Conservation (phyloP, 2,888 invertebrate species). For the Ctenicera cuprea region DNA sequence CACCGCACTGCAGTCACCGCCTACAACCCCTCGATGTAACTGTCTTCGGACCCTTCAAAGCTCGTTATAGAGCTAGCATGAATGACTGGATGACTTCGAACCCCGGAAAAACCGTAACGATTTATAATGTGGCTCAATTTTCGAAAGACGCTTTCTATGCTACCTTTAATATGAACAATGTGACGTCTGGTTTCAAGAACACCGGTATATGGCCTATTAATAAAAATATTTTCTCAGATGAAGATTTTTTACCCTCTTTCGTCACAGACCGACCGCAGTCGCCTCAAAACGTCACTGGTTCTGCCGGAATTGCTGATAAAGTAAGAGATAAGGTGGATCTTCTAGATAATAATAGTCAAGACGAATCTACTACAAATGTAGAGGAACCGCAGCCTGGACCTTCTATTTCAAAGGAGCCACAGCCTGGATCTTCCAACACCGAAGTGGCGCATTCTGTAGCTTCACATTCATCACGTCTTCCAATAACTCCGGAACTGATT, state of each 20-base stretch:
- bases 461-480: constrained; percentile 29
- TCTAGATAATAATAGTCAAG: constrained; percentile 14
- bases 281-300: constrained; percentile 31
- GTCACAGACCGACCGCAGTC: constrained; percentile 39
- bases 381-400: constrained; percentile 28
- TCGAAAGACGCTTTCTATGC: constrained; percentile 54
- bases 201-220: constrained; percentile 17
- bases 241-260: constrained; percentile 17
- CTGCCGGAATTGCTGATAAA: constrained; percentile 6
- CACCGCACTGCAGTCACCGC: constrained; percentile 55
- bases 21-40: constrained; percentile 62
- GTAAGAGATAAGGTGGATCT: constrained; percentile 16
- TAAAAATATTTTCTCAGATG: constrained; percentile 3
- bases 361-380: constrained; percentile 18
- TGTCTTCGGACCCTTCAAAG: constrained; percentile 54
- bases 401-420: constrained; percentile 41
- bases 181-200: constrained; percentile 57
- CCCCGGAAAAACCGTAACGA: constrained; percentile 63
- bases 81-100: constrained; percentile 59
- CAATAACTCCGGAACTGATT: constrained; percentile 41
- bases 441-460: constrained; percentile 21
- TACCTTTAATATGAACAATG: constrained; percentile 59
- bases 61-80: constrained; percentile 59
- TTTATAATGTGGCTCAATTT: constrained; percentile 61
- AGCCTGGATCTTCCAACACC: constrained; percentile 27